Conservation (phyloP, 2,113 vertebrate genomes). For the Hystrix cristata region DNA sequence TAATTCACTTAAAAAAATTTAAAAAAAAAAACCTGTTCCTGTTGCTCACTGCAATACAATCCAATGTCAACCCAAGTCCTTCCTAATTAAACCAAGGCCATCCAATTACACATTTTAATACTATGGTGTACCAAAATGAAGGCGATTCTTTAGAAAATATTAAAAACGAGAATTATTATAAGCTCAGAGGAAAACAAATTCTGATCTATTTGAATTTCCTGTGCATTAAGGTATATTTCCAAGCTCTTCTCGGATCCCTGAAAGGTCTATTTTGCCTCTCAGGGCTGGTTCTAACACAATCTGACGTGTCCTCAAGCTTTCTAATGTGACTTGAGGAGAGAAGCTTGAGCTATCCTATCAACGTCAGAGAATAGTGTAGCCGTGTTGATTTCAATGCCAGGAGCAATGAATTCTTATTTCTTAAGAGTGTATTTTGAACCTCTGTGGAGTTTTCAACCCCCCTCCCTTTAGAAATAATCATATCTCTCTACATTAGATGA, state of each 20-base stretch:
- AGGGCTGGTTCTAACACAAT: neutral
- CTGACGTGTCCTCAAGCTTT: neutral
- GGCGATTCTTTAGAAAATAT: conserved; percentile 36
- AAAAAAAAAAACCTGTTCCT: neutral
- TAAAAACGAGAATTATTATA: neutral
- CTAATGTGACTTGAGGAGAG: neutral
- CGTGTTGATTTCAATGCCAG: conserved; percentile 10
- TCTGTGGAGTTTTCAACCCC: neutral
- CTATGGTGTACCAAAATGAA: neutral
- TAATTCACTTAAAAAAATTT: conserved; percentile 53
- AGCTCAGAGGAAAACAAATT: conserved; percentile 38
- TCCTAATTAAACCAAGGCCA: conserved; percentile 59
- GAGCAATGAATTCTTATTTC: neutral
- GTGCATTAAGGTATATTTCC: conserved; percentile 32
- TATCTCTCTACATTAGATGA: neutral
- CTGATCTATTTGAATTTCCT: conserved; percentile 43
- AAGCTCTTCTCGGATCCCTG: neutral
- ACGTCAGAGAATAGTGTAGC: neutral
- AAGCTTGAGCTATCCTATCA: neutral
- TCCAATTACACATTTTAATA: conserved; percentile 36
- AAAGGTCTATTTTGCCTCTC: neutral
- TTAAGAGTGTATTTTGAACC: neutral
- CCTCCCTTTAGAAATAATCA: neutral
- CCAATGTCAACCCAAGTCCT: neutral
- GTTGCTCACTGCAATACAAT: conserved; percentile 36